These are phyloP conservation scores for Streptopelia turtur DNA, from an alignment of 2,797 vertebrate species.

Conservation along the genomic window DNA sequence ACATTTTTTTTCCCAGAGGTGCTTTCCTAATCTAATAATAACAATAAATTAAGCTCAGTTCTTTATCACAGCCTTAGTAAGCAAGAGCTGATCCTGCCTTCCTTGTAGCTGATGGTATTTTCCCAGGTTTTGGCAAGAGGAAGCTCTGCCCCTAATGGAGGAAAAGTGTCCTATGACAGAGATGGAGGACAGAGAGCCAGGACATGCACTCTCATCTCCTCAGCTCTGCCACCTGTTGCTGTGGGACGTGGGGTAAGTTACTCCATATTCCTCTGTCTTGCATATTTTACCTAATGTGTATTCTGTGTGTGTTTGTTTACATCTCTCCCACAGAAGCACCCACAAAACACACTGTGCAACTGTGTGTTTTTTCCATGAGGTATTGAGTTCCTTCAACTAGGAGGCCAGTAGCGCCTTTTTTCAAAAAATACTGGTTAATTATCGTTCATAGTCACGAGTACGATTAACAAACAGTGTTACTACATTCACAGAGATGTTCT, in stretches of 20 bases:
- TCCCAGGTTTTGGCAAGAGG: background rate
- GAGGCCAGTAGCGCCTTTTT: background rate
- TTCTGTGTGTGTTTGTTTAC: background rate
- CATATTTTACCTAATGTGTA: background rate
- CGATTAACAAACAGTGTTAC: background rate
- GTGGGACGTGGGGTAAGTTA: background rate
- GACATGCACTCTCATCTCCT: background rate
- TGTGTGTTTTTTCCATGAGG: background rate
- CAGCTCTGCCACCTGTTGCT: background rate
- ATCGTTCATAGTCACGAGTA: background rate
- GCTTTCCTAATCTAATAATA: background rate
- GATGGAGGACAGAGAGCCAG: background rate
- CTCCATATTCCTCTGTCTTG: background rate
- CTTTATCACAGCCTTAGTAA: background rate
- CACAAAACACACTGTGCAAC: background rate
- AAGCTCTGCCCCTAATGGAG: background rate
- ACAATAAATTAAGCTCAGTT: background rate
- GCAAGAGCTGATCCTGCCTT: background rate
- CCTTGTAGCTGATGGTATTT: background rate
- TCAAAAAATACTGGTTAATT: accelerated
- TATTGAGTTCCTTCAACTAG: background rate
- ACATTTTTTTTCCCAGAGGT: background rate
- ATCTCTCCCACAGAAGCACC: background rate
- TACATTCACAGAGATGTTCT: background rate
- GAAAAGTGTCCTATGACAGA: background rate